phyloP scores from a whole-genome alignment of 1,140 invertebrate species.

The Dryas iulia region DNA sequence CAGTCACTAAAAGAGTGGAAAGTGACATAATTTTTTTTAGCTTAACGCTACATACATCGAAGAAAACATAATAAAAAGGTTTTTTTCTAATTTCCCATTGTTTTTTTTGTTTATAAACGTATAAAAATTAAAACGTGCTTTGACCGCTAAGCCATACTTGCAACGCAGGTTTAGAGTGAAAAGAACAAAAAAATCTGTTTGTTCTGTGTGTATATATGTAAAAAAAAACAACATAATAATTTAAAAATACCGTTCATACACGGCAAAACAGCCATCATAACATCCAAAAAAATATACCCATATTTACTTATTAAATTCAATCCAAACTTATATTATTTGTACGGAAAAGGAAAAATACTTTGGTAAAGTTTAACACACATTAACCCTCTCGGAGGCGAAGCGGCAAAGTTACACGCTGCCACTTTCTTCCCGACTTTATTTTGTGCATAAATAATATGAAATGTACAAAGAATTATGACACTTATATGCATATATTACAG shows the following conservation, averaged over 20 bases:
- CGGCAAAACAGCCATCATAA: neutral
- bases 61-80: too few species aligned
- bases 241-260: too few species aligned
- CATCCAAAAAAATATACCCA: neutral
- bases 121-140: too few species aligned
- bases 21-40: too few species aligned
- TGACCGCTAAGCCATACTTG: too few species aligned
- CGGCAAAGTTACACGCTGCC: conserved; percentile 35
- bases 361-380: conserved; percentile 27
- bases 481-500: conserved; percentile 31
- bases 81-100: too few species aligned
- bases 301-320: conserved; percentile 1
- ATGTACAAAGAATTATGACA: conserved; percentile 22
- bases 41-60: too few species aligned
- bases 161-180: too few species aligned
- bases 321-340: neutral
- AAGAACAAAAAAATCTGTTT: too few species aligned
- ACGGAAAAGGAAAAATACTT: neutral
- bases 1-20: too few species aligned
- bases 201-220: too few species aligned
- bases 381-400: conserved; percentile 17
- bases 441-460: conserved; percentile 28
- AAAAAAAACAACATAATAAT: neutral
- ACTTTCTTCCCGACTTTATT: conserved; percentile 28
- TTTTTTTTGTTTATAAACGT: too few species aligned